Base-by-base conservation (phyloP, 2,113 vertebrate genomes). In the Acanthisitta chloris region DNA sequence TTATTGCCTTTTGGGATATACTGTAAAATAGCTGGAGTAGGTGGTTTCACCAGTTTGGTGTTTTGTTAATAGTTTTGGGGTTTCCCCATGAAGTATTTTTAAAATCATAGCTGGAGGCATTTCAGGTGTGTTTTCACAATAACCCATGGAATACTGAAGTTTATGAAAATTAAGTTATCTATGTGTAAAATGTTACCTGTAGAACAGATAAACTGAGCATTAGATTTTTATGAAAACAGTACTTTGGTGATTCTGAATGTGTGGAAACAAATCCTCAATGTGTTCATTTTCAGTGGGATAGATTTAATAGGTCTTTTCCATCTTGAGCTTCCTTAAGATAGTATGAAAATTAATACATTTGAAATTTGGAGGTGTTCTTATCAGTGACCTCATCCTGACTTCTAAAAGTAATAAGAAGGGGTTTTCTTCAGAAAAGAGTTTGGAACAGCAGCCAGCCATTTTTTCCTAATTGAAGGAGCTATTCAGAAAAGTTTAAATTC, bases 301-400 rank as follows among this genome's bases (percentile, higher is more conserved):
- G 93, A 90, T 96, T 81, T 96, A 96, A 96, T 97, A 94, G 93
- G 94, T 96, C 96, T 97, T 97, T 97, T 97, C 95, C 94, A 95
- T 96, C 96, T 80, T 69, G 26, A 92, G 70, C 94, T 91, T 97
- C 91, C 93, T 77, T 80, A 65, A 89, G 29, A 34, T 67, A 28
- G 5, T 71, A 5, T 76, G 18, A 80, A 64, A 82, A 58, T 40
- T 19, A 74, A 25, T 81, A 1, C 11, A 65, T 57, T 46, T 79
- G 40, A 58, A 64, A 51, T 92, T 55, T 76, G n/a, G 34, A 74
- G 16, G 5, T 40, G 12, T 51, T 70, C 17, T 17, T 67, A 9
- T 26, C 74, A 42, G 33, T 70, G 6, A 57, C 25, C 28, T 92
- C 33, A 57, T 17, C 45, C 45, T 92, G 66, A 86, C 42, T 65